Conservation (phyloP, 2,888 invertebrate genomes). For the Phymatocera aterrima region DNA sequence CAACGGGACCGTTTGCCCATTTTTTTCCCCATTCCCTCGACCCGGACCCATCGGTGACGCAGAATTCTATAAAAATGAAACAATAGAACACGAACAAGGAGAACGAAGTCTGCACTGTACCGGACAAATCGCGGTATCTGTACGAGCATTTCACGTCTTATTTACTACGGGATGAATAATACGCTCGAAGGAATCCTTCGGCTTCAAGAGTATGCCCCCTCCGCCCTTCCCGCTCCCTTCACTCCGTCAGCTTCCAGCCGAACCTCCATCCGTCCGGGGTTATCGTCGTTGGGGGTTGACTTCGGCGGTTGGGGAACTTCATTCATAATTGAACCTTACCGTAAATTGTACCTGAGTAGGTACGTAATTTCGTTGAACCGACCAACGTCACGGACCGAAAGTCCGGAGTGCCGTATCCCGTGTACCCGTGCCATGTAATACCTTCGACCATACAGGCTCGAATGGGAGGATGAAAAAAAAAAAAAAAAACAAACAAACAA, state of each 20-base stretch:
- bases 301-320: slow-evolving; percentile 32
- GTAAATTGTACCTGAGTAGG: slow-evolving; percentile 38
- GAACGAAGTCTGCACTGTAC: neutral
- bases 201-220: neutral
- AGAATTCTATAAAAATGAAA: neutral
- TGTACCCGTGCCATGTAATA: too few relatives aligned
- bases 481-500: too few relatives aligned
- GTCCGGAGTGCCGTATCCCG: neutral
- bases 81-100: neutral
- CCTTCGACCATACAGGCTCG: too few relatives aligned
- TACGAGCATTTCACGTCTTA: too few relatives aligned
- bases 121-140: too few relatives aligned
- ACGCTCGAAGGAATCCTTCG: slow-evolving; percentile 11
- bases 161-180: neutral
- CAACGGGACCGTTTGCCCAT: too few relatives aligned
- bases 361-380: slow-evolving; percentile 40
- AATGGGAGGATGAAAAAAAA: slow-evolving; percentile 12
- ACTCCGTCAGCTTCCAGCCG: neutral
- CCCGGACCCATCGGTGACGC: too few relatives aligned
- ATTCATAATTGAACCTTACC: slow-evolving; percentile 38
- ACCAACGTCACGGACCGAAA: slow-evolving; percentile 26
- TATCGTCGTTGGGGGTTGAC: neutral
- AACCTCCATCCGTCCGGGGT: neutral
- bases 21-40: too few relatives aligned
- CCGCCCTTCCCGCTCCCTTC: neutral